These are phyloP conservation scores for Steinernema scapterisci DNA, from an alignment of 2,888 invertebrate species.

Conservation along the genomic window DNA sequence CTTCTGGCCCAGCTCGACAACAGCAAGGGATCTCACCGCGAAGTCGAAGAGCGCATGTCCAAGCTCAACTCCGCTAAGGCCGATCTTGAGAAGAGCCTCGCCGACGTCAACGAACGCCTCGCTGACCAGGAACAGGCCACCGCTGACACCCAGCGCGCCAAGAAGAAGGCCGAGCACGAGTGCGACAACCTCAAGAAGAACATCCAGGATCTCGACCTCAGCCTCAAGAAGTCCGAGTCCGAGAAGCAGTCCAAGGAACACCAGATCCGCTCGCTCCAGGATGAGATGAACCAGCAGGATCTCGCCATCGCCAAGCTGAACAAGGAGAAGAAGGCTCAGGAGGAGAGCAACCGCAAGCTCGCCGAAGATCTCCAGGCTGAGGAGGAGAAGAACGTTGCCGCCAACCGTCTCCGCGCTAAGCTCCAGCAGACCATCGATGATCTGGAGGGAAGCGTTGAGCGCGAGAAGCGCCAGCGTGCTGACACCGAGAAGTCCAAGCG, in stretches of 20 bases:
- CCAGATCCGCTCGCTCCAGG: conserved; percentile 65
- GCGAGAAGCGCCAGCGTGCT: conserved; percentile 96
- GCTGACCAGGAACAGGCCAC: conserved; percentile 65
- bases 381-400: conserved; percentile 99
- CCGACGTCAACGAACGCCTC: conserved; percentile 72
- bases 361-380: conserved; percentile 76
- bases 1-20: conserved; percentile 70
- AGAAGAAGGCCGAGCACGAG: conserved; percentile 84
- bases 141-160: conserved; percentile 62
- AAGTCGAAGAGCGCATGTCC: conserved; percentile 90
- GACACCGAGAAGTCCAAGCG: conserved; percentile 86
- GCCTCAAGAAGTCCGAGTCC: conserved; percentile 62
- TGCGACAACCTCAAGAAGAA: conserved; percentile 77
- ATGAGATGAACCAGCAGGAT: conserved; percentile 65
- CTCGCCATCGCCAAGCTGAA: conserved; percentile 65
- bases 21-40: conserved; percentile 59
- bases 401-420: conserved; percentile 93
- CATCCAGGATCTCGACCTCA: conserved; percentile 56
- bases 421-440: conserved; percentile 93
- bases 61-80: conserved; percentile 96
- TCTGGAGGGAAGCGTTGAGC: conserved; percentile 95
- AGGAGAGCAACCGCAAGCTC: conserved; percentile 67
- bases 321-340: conserved; percentile 71
- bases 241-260: conserved; percentile 66
- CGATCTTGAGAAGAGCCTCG: conserved; percentile 86